Evolutionary conservation across 2,113 vertebrate genomes (phyloP).

Genomic region (Gallinago media): DNA sequence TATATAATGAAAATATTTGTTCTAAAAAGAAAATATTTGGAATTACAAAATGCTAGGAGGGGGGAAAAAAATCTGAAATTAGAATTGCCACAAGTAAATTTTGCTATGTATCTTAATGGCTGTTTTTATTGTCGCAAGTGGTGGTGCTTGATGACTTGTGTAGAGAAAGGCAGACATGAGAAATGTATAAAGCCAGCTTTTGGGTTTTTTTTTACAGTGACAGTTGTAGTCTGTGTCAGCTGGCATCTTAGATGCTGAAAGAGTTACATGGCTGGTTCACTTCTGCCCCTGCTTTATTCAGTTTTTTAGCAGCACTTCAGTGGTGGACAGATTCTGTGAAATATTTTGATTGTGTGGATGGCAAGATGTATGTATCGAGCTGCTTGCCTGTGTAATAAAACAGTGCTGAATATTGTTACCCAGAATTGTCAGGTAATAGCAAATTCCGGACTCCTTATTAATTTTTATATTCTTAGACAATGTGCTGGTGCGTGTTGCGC

Average conservation of each 20-base stretch:
- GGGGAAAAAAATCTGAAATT: not conserved
- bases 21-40: not conserved
- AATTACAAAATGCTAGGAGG: not conserved
- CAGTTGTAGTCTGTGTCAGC: not conserved
- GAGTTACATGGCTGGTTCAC: not conserved
- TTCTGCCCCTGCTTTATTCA: not conserved
- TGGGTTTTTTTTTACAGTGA: not conserved
- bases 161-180: not conserved
- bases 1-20: not conserved
- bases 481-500: fast-evolving
- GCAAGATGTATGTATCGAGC: not conserved
- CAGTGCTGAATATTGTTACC: not conserved
- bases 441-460: not conserved
- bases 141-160: not conserved
- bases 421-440: not conserved
- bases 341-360: not conserved
- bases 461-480: not conserved
- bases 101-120: not conserved
- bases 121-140: not conserved
- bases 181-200: not conserved
- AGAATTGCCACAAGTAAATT: not conserved
- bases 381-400: not conserved
- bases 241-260: not conserved
- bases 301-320: not conserved
- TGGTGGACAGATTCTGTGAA: not conserved